Conservation (phyloP, 2,113 vertebrate genomes). For the Sporophila hypoxantha region DNA sequence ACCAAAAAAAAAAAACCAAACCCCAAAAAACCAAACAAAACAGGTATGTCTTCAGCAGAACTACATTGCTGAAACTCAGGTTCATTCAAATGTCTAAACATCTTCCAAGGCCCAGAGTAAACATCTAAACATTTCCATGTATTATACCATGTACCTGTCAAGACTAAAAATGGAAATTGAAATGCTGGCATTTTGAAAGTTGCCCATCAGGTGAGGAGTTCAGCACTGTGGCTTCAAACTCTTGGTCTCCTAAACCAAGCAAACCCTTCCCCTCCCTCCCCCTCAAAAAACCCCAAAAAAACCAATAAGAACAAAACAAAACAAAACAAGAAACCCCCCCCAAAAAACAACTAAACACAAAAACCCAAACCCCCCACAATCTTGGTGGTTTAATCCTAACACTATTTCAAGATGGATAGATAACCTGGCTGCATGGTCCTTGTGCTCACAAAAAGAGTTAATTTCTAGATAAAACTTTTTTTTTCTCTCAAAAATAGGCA, state of each 20-base stretch:
- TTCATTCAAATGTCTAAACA: background rate
- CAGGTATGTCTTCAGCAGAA: background rate
- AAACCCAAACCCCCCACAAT: accelerated
- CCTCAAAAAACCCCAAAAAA: accelerated
- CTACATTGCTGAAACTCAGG: background rate
- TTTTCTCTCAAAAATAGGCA: background rate
- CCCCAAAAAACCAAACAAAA: background rate
- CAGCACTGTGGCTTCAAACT: background rate
- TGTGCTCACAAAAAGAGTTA: background rate
- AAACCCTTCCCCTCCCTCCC: background rate
- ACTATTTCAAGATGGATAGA: background rate
- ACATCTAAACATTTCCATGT: background rate
- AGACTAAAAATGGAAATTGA: background rate
- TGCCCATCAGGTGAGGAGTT: background rate
- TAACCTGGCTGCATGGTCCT: background rate
- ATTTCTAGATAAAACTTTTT: background rate
- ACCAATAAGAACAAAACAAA: background rate
- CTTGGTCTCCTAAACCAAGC: background rate
- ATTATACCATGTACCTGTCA: background rate
- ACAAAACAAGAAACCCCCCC: accelerated
- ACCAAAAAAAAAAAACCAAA: background rate
- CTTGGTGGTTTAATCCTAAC: background rate
- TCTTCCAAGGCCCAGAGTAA: background rate
- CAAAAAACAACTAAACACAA: background rate
- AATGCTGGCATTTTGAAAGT: background rate